Percentiles rank a stretch among this genome's conserved stretches.
Conservation (phyloP, 2,113 vertebrate genomes). For the Calidris pygmaea region DNA sequence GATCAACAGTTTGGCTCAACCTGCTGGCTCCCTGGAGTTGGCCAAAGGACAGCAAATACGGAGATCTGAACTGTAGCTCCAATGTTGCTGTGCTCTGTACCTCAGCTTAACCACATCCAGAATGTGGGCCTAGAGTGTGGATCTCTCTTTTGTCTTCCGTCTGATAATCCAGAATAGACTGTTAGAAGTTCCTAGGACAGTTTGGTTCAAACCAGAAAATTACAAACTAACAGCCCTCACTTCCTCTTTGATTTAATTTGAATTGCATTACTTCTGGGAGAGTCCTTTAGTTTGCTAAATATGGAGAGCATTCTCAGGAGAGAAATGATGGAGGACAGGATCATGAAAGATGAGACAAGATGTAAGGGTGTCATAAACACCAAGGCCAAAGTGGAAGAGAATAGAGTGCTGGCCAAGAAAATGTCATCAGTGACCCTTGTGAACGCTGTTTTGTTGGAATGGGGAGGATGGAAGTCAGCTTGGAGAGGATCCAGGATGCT, state of each 20-base stretch:
- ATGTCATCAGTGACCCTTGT: background rate
- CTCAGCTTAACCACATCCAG: background rate
- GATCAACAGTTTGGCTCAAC: background rate
- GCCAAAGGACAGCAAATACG: background rate
- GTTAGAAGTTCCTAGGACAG: background rate
- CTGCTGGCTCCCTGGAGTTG: background rate
- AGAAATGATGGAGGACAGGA: background rate
- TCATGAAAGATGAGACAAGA: background rate
- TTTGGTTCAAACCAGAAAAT: background rate
- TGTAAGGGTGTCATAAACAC: background rate
- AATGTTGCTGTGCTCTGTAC: background rate
- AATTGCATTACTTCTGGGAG: background rate
- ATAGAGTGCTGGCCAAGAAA: background rate
- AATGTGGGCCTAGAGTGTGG: background rate
- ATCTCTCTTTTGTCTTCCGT: background rate
- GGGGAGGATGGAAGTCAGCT: background rate
- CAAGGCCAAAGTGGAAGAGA: background rate
- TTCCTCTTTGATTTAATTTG: background rate
- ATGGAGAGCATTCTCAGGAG: background rate
- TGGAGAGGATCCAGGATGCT: background rate
- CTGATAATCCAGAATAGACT: background rate
- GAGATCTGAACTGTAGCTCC: background rate
- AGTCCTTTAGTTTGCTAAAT: background rate
- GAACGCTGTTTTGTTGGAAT: background rate
- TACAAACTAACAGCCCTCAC: background rate